Evolutionary conservation across 2,888 invertebrate genomes (phyloP), one percentile per base, ranked within the genome.

Genomic region (Ptycholaimellus sp.): DNA sequence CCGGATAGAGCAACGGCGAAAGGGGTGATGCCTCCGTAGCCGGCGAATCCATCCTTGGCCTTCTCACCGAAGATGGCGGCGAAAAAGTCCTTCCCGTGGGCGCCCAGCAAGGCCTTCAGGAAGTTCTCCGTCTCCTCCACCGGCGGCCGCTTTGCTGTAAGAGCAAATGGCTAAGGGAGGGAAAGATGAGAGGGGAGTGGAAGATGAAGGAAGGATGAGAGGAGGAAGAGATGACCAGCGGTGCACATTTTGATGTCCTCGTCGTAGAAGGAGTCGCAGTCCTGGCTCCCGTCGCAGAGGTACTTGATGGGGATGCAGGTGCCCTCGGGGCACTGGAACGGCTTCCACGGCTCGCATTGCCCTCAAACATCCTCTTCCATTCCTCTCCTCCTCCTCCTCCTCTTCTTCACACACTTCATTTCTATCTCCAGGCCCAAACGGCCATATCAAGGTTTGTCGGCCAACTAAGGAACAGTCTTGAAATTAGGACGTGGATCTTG

Each of bases 241-340:
- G 82, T 83, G 62, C 83, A 85, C 6, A 85, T 72, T 52, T 79
- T 70, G 45, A 78, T 74, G 60, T 85, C 82, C 59, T 85, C 83
- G 50, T 85, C 83, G 54, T 85, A 83, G 1, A 82, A 82, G 52
- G 82, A 81, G 11, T 20, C 20, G 64, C 83, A 83, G 63, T 83
- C 83, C 0, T 80, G 78, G 7, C 76, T 76, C 11, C 82, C 82
- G 58, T 83, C 83, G 59, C 82, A 83, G 35, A 83, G 68, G 63
- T 83, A 83, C 60, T 82, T 82, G 61, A 83, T 82, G 45, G 81
- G 81, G 64, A 83, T 83, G 65, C 83, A 83, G 56, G 79, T 79
- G 43, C 78, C 80, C 14, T 52, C 52, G 0, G 83, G 83, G 58
- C 83, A 85, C 59, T 80, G 80, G 68, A 85, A 85, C 27, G 83